Conservation (phyloP, 2,888 invertebrate species). For the Andrena fulva region DNA sequence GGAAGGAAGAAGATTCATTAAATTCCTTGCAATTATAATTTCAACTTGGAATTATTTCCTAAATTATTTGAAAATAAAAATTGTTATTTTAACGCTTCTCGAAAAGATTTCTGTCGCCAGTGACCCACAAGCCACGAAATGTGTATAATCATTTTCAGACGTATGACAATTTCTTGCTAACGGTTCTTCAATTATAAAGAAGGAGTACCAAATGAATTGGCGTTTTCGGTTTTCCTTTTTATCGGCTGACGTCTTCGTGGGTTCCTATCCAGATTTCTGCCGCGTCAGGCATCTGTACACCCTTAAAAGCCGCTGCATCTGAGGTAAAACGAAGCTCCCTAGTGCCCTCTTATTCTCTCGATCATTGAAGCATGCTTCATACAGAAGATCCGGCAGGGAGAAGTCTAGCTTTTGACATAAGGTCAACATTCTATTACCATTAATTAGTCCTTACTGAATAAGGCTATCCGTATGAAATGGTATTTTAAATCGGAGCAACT, state of each 20-base stretch:
- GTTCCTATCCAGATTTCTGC: conserved; percentile 14
- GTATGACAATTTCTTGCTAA: not conserved
- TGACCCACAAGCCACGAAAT: too few relatives aligned
- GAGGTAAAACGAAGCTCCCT: conserved; percentile 41
- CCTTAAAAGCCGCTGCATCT: conserved; percentile 22
- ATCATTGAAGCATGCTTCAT: conserved; percentile 33
- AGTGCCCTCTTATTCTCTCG: conserved; percentile 21
- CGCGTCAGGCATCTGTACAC: conserved; percentile 30
- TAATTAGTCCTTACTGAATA: conserved; percentile 37
- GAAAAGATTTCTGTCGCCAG: too few relatives aligned
- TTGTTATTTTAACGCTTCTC: too few relatives aligned
- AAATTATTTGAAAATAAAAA: too few relatives aligned
- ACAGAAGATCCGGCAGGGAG: conserved; percentile 30
- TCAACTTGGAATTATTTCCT: too few relatives aligned
- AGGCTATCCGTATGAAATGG: not conserved
- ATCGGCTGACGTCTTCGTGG: not conserved
- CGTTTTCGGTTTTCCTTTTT: not conserved
- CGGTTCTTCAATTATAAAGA: not conserved
- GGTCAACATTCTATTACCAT: conserved; percentile 33
- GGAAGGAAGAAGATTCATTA: too few relatives aligned
- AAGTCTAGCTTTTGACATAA: conserved; percentile 31
- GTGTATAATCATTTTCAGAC: not conserved
- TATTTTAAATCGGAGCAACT: not conserved
- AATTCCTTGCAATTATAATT: too few relatives aligned
- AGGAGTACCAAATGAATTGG: conserved; percentile 4